Conservation (phyloP, 2,888 invertebrate species). For the Rhynchonema sp. region DNA sequence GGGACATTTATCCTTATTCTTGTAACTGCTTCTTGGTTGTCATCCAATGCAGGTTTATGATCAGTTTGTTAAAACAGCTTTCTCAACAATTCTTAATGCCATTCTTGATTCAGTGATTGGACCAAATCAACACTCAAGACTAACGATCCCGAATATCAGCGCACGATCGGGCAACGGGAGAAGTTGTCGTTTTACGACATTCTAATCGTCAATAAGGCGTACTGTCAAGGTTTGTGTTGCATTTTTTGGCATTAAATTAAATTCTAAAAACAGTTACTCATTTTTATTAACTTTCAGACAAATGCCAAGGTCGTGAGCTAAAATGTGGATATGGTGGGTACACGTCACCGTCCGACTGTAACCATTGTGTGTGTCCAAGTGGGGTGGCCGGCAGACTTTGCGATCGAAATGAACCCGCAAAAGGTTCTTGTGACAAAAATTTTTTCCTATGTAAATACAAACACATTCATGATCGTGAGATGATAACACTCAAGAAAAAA, state of each 20-base stretch:
- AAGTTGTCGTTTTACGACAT: constrained; percentile 20
- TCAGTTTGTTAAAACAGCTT: too few species aligned
- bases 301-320: constrained; percentile 9
- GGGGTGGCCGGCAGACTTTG: constrained; percentile 20
- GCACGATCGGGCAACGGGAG: constrained; percentile 26
- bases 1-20: not conserved
- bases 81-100: too few species aligned
- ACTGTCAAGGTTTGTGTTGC: constrained; percentile 6
- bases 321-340: constrained; percentile 23
- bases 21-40: not conserved
- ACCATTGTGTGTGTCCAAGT: constrained; percentile 21
- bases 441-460: too few species aligned
- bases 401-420: constrained; percentile 14
- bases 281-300: constrained; percentile 4
- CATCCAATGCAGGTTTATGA: too few species aligned
- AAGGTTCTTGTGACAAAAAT: too few species aligned
- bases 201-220: constrained; percentile 19
- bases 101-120: too few species aligned
- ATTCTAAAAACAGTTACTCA: not conserved
- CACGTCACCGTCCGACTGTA: constrained; percentile 15
- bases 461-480: too few species aligned
- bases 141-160: constrained; percentile 18
- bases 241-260: too few species aligned
- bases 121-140: constrained; percentile 21
- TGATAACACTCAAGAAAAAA: too few species aligned